Percentiles rank a stretch among this genome's conserved stretches.
These are phyloP conservation scores for Leptobrachium ailaonicum DNA, from an alignment of 2,113 vertebrate species.

Conservation along the genomic window DNA sequence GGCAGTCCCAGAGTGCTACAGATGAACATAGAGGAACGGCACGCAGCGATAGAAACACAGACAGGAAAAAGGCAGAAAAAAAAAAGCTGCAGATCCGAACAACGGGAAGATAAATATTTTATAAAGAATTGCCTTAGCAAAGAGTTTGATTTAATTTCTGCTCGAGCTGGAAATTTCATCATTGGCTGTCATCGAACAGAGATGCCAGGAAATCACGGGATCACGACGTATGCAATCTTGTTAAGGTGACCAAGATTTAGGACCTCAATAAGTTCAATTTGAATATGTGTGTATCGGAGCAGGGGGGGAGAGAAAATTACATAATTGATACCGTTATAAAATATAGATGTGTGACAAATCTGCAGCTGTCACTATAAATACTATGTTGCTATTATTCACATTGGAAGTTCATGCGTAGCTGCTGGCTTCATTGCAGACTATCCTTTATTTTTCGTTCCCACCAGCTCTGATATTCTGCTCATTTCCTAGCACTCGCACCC, in stretches of 20 bases:
- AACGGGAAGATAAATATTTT: slow-evolving; percentile 46
- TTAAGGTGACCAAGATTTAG: slow-evolving; percentile 30
- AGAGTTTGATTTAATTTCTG: slow-evolving; percentile 29
- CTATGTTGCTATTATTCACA: slow-evolving; percentile 1
- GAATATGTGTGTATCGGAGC: slow-evolving; percentile 35
- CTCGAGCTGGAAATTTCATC: slow-evolving; percentile 10
- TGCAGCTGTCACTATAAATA: slow-evolving; percentile 16
- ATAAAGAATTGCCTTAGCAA: slow-evolving; percentile 24
- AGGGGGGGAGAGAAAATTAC: slow-evolving; percentile 1
- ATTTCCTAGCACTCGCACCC: slow-evolving; percentile 7
- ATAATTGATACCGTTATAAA: slow-evolving; percentile 37
- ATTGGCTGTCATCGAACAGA: neutral
- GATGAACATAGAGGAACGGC: neutral
- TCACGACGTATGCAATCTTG: slow-evolving; percentile 15
- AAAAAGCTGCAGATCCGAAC: slow-evolving; percentile 2
- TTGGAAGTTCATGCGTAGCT: slow-evolving; percentile 7
- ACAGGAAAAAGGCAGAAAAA: neutral
- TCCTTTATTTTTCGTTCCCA: slow-evolving; percentile 26
- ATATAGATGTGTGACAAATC: slow-evolving; percentile 40
- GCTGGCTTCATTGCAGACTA: slow-evolving; percentile 18
- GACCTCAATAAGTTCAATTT: slow-evolving; percentile 27
- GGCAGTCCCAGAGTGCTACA: slow-evolving; percentile 28
- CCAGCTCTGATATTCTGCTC: slow-evolving; percentile 32
- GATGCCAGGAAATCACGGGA: neutral
- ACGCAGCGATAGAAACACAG: slow-evolving; percentile 21